These are phyloP conservation scores for Dunckerocampus dactyliophorus DNA, from an alignment of 2,113 vertebrate species.

Conservation along the genomic window DNA sequence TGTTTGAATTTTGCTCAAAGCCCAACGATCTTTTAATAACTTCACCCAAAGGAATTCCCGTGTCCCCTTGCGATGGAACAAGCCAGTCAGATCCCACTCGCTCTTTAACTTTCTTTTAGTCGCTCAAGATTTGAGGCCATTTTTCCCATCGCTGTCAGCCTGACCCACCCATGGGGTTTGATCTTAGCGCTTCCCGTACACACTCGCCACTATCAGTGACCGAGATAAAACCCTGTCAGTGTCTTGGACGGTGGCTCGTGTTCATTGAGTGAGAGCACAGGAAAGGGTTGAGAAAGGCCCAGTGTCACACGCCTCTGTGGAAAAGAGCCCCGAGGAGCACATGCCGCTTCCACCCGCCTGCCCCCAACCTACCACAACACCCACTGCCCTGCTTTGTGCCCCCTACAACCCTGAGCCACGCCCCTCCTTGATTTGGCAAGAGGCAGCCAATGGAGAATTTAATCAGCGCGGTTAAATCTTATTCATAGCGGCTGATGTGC, in stretches of 20 bases:
- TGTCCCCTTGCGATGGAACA: constrained; percentile 7
- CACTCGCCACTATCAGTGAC: no score
- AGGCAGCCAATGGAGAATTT: constrained; percentile 14
- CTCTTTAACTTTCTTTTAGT: constrained; percentile 35
- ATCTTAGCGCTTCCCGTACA: no score
- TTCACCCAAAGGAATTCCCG: constrained; percentile 17
- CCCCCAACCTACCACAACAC: constrained; percentile 24
- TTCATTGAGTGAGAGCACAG: constrained; percentile 6
- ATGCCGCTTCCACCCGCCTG: constrained; percentile 22
- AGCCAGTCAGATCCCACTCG: constrained; percentile 3
- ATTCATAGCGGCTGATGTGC: constrained; percentile 24
- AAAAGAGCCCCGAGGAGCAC: constrained; percentile 65
- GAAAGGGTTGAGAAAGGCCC: constrained; percentile 63
- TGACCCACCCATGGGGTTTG: neutral
- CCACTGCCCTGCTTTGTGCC: constrained; percentile 23
- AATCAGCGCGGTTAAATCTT: constrained; percentile 25
- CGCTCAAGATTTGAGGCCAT: constrained; percentile 21
- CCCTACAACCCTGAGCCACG: constrained; percentile 17
- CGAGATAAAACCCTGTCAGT: no score
- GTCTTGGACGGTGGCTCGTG: no score
- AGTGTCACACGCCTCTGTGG: constrained; percentile 73
- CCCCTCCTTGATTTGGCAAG: constrained; percentile 17
- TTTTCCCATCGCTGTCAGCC: constrained; percentile 33
- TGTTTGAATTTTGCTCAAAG: constrained; percentile 11
- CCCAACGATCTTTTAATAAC: constrained; percentile 18